A percentile compares a stretch with the other conserved stretches of the same genome.
Conservation (phyloP, 2,113 vertebrate genomes). For the human (Homo sapiens) region GRCh38 chr12:22743501-22744000, state of each 20-base stretch:
- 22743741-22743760: background rate
- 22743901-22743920: background rate
- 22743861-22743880: background rate
- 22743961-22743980: background rate
- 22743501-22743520: background rate
- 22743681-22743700: background rate
- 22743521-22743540: background rate
- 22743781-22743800: background rate
- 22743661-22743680: background rate
- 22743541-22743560: background rate
- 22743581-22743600: background rate
- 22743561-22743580: background rate
- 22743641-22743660: background rate
- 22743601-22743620: background rate
- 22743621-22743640: constrained; percentile 13
- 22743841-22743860: background rate
- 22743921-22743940: background rate
- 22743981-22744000: background rate
- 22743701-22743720: background rate
- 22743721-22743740: background rate
- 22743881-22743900: background rate
- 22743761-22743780: background rate
- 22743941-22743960: background rate
- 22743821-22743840: background rate
- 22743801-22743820: background rate